Conservation (phyloP, 2,113 vertebrate species). For the Alouatta palliata region DNA sequence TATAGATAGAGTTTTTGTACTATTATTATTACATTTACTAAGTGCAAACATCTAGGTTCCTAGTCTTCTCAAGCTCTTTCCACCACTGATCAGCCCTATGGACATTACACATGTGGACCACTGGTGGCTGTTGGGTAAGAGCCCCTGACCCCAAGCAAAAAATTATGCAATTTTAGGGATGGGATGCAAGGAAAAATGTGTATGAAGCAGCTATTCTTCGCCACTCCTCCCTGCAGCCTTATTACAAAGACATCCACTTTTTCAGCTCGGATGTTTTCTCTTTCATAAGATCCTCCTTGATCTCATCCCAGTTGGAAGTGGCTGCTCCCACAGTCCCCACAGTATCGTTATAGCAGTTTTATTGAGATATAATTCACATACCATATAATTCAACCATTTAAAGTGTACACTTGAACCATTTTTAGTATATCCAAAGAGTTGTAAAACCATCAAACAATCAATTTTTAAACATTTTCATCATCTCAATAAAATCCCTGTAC, state of each 20-base stretch:
- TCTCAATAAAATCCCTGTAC: neutral
- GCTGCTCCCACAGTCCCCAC: neutral
- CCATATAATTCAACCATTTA: neutral
- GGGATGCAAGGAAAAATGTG: neutral
- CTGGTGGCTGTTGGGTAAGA: neutral
- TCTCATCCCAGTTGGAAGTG: neutral
- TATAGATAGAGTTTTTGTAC: neutral
- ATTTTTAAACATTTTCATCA: constrained; percentile 19
- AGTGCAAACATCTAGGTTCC: neutral
- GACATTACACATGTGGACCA: no score
- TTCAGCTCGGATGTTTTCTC: neutral
- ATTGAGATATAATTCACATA: neutral
- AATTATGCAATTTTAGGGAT: neutral
- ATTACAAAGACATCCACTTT: neutral
- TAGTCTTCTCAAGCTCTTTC: neutral
- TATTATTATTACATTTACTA: neutral
- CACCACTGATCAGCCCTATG: neutral
- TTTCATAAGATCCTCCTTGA: neutral
- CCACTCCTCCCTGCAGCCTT: neutral
- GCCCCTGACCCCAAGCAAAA: neutral
- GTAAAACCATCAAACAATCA: neutral
- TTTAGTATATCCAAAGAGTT: neutral
- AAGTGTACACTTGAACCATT: neutral
- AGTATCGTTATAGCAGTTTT: neutral
- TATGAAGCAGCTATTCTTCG: neutral